phyloP scores from a whole-genome alignment of 1,140 invertebrate species.

The Parapsyche elsis region DNA sequence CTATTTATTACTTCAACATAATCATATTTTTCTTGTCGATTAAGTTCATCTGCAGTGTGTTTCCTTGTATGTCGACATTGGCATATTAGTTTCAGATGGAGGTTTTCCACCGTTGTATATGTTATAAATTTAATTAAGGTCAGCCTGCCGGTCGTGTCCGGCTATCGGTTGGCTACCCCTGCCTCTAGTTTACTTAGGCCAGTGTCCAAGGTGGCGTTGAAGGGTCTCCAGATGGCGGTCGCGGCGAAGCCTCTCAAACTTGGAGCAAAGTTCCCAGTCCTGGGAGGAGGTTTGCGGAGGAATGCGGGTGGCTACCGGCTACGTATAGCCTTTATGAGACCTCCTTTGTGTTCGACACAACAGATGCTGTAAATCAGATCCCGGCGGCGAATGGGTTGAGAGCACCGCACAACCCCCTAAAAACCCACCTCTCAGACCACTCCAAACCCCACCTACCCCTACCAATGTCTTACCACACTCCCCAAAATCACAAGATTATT shows the following conservation, averaged over 20 bases:
- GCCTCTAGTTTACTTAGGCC: conserved; percentile 41
- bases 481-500: conserved; percentile 13
- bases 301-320: conserved; percentile 40
- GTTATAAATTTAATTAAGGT: not conserved
- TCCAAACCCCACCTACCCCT: not conserved
- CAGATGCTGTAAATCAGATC: conserved; percentile 46
- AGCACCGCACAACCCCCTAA: not conserved
- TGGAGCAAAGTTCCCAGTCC: conserved; percentile 33
- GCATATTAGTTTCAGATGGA: no score
- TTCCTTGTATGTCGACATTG: no score
- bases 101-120: not conserved
- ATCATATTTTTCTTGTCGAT: no score
- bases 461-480: not conserved
- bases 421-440: no score
- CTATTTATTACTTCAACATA: conserved; percentile 15
- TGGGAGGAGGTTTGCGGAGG: conserved; percentile 40
- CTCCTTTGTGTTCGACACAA: conserved; percentile 42
- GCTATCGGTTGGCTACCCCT: conserved; percentile 14
- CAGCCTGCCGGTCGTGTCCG: not conserved
- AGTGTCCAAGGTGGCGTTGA: conserved; percentile 47
- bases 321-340: conserved; percentile 34
- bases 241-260: conserved; percentile 45
- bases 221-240: conserved; percentile 46
- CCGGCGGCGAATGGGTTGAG: conserved; percentile 16
- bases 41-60: no score